Evolutionary conservation across 2,888 invertebrate species (phyloP), one percentile per base, ranked within the genome.

Genomic region (Erebia ligea): DNA sequence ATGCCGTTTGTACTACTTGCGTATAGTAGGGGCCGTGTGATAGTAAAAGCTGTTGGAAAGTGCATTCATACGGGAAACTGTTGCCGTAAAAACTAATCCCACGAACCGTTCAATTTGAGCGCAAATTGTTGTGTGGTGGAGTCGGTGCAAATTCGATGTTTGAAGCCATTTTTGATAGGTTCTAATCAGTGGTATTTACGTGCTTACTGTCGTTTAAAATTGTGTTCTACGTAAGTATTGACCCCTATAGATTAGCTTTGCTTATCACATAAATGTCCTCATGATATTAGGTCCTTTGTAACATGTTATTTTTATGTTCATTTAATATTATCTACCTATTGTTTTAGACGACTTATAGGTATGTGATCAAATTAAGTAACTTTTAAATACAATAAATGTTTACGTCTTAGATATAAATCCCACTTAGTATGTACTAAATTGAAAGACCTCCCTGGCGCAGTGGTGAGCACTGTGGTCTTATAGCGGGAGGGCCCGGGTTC

Each of bases 11-110:
- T 91, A 89, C 90, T 90, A 91, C 89, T 91, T 86, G 86, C 85
- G 81, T 82, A 80, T 86, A 89, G 85, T 87, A 87, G 88, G 81
- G 87, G 85, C 86, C 87, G 86, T 84, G 87, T 83, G 87, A 86
- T 92, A 92, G 91, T 92, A 92, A 91, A 92, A 92, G 92, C 91
- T 90, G 87, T 92, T 92, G 90, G 92, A 92, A 92, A 92, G 92
- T 92, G 91, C 85, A 87, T 87, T 87, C 85, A 83, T 85, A 87
- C 83, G 83, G 85, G 89, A 88, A 90, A 87, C 84, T 84, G 82
- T 83, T 86, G 79, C 84, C 83, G 86, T 88, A 90, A 90, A 89
- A 89, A 90, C 90, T 85, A 87, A 84, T 90, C 91, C 83, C 88
- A 89, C 90, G 89, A 89, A 87, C 86, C 79, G 86, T 89, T 80